A percentile compares a stretch with the other conserved stretches of the same genome.
These are phyloP conservation scores for Pteronura brasiliensis DNA, from an alignment of 2,113 vertebrate species.

Conservation along the genomic window DNA sequence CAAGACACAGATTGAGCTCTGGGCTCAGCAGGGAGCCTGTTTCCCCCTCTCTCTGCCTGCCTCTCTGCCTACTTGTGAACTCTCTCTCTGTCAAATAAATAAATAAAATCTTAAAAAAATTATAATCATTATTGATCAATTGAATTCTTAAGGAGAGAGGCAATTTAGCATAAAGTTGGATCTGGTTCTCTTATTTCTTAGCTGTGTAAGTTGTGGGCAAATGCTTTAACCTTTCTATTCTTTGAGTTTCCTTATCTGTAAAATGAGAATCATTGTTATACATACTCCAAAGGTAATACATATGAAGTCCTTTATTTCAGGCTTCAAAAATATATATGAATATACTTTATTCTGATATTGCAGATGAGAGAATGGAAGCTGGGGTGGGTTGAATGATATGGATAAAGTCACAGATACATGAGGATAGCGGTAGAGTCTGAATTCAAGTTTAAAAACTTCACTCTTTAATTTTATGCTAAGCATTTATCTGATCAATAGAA, in stretches of 20 bases:
- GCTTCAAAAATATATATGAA: not conserved
- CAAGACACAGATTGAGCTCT: too few species aligned
- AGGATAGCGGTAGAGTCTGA: not conserved
- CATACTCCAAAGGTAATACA: not conserved
- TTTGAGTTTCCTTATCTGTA: not conserved
- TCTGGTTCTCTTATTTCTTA: not conserved
- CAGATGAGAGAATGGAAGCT: not conserved
- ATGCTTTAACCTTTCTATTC: not conserved
- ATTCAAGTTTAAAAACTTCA: not conserved
- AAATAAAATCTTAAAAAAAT: too few species aligned
- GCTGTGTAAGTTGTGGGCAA: not conserved
- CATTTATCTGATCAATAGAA: not conserved
- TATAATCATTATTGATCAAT: not conserved
- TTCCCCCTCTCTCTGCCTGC: too few species aligned
- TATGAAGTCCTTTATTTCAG: not conserved
- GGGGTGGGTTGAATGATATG: not conserved
- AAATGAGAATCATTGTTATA: not conserved
- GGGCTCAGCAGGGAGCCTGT: too few species aligned
- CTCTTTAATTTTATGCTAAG: not conserved
- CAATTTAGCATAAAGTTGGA: not conserved
- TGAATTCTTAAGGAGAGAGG: not conserved
- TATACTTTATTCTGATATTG: not conserved
- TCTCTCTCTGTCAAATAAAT: too few species aligned
- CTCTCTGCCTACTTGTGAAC: too few species aligned
- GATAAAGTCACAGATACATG: not conserved